phyloP scores from a whole-genome alignment of 2,888 invertebrate genomes.

The Anagyrus pseudococci region DNA sequence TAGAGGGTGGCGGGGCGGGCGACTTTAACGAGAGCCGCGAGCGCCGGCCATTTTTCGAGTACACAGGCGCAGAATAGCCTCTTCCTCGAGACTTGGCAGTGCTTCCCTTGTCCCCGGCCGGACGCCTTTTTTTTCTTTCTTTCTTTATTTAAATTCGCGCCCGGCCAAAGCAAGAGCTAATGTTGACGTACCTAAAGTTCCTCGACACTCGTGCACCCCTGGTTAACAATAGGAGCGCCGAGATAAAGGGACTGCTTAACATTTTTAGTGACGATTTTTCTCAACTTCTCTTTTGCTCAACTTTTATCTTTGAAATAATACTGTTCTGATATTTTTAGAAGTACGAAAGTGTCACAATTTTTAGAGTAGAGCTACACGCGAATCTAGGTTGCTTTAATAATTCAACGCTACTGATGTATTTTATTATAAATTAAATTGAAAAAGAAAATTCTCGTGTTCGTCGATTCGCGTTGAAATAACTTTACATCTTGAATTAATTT shows the following conservation, averaged over 20 bases:
- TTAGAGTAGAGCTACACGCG: too few species aligned
- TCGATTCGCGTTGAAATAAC: too few species aligned
- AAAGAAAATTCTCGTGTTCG: too few species aligned
- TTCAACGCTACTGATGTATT: too few species aligned
- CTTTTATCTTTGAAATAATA: too few species aligned
- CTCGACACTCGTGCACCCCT: neutral
- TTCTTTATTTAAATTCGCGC: conserved; percentile 33
- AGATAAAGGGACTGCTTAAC: conserved; percentile 15
- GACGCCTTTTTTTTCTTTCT: conserved; percentile 4
- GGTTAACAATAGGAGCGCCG: conserved; percentile 21
- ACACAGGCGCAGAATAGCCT: conserved; percentile 23
- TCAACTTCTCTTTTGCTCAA: neutral
- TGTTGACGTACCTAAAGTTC: conserved; percentile 19
- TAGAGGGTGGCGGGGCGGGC: neutral
- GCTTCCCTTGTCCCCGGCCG: conserved; percentile 7
- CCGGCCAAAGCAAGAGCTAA: conserved; percentile 14
- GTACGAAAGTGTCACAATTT: too few species aligned
- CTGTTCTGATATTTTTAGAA: too few species aligned
- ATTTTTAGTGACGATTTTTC: conserved; percentile 3
- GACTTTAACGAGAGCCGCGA: conserved; percentile 21
- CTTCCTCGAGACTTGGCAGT: conserved; percentile 25
- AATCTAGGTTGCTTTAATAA: too few species aligned
- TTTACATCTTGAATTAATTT: too few species aligned
- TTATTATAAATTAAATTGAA: too few species aligned
- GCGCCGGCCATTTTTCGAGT: conserved; percentile 28